Evolutionary conservation across 2,888 invertebrate genomes (phyloP).

Genomic region (Parnassius apollo): DNA sequence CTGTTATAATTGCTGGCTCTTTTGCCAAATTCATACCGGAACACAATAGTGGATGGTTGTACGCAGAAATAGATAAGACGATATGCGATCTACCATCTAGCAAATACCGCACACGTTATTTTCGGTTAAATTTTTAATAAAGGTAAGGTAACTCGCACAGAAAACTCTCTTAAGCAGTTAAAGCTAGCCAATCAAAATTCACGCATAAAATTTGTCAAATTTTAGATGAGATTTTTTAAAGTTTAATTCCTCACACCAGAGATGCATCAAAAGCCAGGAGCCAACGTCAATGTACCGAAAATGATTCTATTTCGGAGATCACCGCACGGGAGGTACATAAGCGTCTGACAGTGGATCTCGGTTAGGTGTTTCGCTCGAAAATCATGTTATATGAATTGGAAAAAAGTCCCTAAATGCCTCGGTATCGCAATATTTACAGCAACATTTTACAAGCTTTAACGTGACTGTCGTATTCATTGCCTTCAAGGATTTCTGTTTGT

Average conservation of each 20-base stretch:
- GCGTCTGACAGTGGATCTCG: conserved; percentile 27
- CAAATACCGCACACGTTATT: neutral
- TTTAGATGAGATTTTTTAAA: conserved; percentile 7
- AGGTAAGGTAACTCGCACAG: too few species aligned
- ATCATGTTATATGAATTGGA: conserved; percentile 21
- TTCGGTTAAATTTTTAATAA: neutral
- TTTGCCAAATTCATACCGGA: too few species aligned
- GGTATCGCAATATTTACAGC: neutral
- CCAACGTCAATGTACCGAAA: conserved; percentile 40
- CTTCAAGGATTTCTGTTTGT: too few species aligned
- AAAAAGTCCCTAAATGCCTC: conserved; percentile 11
- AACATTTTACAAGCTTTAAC: neutral
- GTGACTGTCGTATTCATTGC: too few species aligned
- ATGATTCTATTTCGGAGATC: conserved; percentile 39
- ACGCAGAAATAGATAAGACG: too few species aligned
- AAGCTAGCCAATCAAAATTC: conserved; percentile 4
- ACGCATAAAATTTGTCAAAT: conserved; percentile 12
- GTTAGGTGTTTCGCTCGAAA: conserved; percentile 10
- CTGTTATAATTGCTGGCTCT: too few species aligned
- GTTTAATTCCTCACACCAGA: conserved; percentile 29
- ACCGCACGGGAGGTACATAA: conserved; percentile 35
- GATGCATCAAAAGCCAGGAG: conserved; percentile 34
- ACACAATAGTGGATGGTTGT: too few species aligned
- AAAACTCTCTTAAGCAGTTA: conserved; percentile 4
- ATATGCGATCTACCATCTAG: too few species aligned